Base-by-base conservation (phyloP, 2,888 invertebrate genomes). In the Amphipyra berbera region DNA sequence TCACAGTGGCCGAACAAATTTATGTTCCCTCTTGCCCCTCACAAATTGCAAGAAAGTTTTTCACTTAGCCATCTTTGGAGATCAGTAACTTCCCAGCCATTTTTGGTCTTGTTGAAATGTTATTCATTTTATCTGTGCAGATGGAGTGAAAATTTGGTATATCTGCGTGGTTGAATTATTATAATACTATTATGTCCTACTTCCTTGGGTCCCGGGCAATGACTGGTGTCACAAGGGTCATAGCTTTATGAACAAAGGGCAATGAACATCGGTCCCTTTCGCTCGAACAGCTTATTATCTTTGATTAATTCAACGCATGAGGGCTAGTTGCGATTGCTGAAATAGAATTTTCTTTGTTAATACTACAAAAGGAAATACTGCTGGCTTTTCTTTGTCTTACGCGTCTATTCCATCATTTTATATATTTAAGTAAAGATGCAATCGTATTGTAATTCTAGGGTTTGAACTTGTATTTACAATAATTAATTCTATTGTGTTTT, bases 261-360 rank as follows among this genome's bases (percentile, higher is more conserved):
- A 60, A 41, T 56, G 33, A 49, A 46, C 58, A 44, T 56, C 41
- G 37, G 52, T 59, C 42, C 41, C 58, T 57, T 62, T 59, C 53
- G 46, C 40, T 55, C 53, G 40, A 45, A 13, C 46, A 42, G 30
- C 46, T 52, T 63, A 52, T 64, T 73, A 52, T 62, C 40, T 53
- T 47, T 40, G 50, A 48, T 55, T 66, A 50, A 63, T 55, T 62
- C 63, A 53, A 54, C 13, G 61, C 63, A 68, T 59, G 49, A 59
- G 65, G 56, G 56, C 13, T 59, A 62, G n/a, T 53, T 21, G 45
- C 38, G 44, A 62, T 21, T 21, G 21, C 50, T 50, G 41, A 68
- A 61, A 67, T 71, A 65, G 47, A 70, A 56, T 60, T 58, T 60
- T 65, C 54, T 59, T 54, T 63, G 48, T 61, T 67, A n/a, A 61